phyloP scores from a whole-genome alignment of 2,888 invertebrate species.

The Thymelicus lineola region DNA sequence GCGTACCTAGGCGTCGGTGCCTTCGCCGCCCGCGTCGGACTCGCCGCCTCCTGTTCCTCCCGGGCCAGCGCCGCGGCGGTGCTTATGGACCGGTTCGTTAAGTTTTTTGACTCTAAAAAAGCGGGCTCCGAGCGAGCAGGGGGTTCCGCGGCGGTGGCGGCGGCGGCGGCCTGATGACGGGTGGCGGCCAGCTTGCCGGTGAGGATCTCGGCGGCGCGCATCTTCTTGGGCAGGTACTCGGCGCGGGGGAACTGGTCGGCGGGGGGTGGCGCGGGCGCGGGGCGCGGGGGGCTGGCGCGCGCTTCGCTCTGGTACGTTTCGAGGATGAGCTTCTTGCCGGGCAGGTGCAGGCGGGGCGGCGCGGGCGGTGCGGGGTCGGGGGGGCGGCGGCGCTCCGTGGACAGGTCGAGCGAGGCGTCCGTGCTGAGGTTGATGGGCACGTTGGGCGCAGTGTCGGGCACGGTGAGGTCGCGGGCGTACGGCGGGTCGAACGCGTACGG shows the following conservation, averaged over 20 bases:
- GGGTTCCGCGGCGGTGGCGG: conserved; percentile 48
- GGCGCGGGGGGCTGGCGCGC: conserved; percentile 61
- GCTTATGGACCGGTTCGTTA: conserved; percentile 84
- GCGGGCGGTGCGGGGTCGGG: conserved; percentile 66
- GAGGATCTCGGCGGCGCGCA: conserved; percentile 80
- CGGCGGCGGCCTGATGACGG: conserved; percentile 52
- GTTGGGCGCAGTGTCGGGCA: conserved; percentile 66
- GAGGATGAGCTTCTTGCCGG: conserved; percentile 80
- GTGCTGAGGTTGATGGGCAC: conserved; percentile 81
- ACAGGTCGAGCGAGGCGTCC: conserved; percentile 76
- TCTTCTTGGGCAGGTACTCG: conserved; percentile 81
- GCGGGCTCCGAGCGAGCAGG: conserved; percentile 67
- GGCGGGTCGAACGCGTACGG: conserved; percentile 60
- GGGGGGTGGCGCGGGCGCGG: conserved; percentile 43
- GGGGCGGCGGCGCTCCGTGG: conserved; percentile 72
- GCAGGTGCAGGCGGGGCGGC: conserved; percentile 68
- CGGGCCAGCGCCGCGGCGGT: conserved; percentile 85
- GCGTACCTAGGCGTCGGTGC: conserved; percentile 77
- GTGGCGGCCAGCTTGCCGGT: conserved; percentile 71
- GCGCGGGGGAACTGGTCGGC: conserved; percentile 63
- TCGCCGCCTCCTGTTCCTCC: conserved; percentile 82
- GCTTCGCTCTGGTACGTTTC: conserved; percentile 80
- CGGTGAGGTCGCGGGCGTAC: conserved; percentile 65
- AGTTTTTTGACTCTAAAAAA: conserved; percentile 85
- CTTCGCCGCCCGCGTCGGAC: conserved; percentile 82